Base-by-base conservation (phyloP, 2,113 vertebrate species). In the Clarias batrachus region DNA sequence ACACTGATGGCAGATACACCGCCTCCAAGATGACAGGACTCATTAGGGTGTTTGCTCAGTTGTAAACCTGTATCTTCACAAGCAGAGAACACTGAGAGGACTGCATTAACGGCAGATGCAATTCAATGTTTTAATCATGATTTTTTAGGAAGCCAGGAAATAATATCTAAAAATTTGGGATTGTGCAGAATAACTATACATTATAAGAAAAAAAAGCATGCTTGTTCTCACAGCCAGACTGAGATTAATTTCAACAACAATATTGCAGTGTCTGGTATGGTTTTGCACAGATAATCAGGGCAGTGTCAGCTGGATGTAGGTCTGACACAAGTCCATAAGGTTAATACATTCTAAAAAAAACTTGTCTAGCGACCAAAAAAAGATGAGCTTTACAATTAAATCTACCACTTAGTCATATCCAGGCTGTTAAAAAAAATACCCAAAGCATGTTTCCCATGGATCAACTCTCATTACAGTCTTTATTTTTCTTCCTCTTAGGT, bases 211-310 rank as follows among this genome's bases (percentile, higher is more conserved):
- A 48, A 48, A 48, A 48, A 8, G 48, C 48, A 48, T 48, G 7
- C 86, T 80, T 82, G 86, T 52, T 77, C 84, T 90, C 84, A 78
- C 73, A 57, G 83, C 89, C 86, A 71, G 90, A 90, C 52, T 85
- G 74, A 89, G 93, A 93, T 93, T 65, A 91, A 93, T 93, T 93
- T 91, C 81, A 86, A 88, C 87, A 91, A 92, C 91, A 91, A 92
- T 92, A 93, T 87, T 86, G 88, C 89, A 90, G 91, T 63, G 57
- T 41, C 66, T 70, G 86, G 85, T 89, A 77, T 59, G 14, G 78
- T 74, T 85, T 27, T 81, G 82, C 87, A 88, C 91, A 90, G 88
- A 86, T 65, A 91, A 90, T 91, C 83, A 87, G 86, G 89, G 86
- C 82, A 74, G 62, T 89, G 85, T 68, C 57, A 79, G 88, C 85